A percentile compares a stretch with the other conserved stretches of the same genome.
phyloP scores from a whole-genome alignment of 2,797 vertebrate species.

The Poecilia velifera region DNA sequence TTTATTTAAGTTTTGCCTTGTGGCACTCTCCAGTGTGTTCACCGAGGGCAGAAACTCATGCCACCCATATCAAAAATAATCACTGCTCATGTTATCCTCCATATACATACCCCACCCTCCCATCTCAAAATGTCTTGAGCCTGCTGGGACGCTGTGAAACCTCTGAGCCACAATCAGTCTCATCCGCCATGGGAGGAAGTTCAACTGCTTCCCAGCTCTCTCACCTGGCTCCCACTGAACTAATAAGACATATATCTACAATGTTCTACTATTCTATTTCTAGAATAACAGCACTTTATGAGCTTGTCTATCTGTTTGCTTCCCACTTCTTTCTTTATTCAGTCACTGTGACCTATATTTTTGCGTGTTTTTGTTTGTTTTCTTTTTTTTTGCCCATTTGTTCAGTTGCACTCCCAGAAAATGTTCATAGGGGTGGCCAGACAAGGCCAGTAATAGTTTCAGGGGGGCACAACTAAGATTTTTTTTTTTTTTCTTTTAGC shows the following conservation, averaged over 20 bases:
- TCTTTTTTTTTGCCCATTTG: too few species aligned
- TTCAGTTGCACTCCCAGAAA: too few species aligned
- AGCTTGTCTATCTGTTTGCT: too few species aligned
- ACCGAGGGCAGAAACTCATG: not conserved
- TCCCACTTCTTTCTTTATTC: too few species aligned
- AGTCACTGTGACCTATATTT: too few species aligned
- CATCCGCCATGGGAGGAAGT: not conserved
- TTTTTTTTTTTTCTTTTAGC: too few species aligned
- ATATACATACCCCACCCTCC: not conserved
- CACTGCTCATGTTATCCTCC: not conserved
- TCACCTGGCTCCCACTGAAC: not conserved
- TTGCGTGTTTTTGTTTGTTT: too few species aligned
- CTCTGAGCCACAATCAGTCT: not conserved
- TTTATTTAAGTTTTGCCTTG: not conserved
- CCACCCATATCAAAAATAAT: not conserved
- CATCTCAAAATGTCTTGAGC: not conserved
- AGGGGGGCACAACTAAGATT: too few species aligned
- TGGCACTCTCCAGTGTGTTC: not conserved
- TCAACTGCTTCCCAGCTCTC: not conserved
- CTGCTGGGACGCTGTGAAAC: not conserved
- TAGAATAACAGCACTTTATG: too few species aligned
- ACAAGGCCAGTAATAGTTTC: too few species aligned
- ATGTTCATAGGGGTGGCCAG: too few species aligned
- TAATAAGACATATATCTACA: not conserved
- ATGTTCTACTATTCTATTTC: too few species aligned